These are phyloP conservation scores for Sisyra nigra DNA, from an alignment of 2,888 invertebrate genomes.

Conservation along the genomic window DNA sequence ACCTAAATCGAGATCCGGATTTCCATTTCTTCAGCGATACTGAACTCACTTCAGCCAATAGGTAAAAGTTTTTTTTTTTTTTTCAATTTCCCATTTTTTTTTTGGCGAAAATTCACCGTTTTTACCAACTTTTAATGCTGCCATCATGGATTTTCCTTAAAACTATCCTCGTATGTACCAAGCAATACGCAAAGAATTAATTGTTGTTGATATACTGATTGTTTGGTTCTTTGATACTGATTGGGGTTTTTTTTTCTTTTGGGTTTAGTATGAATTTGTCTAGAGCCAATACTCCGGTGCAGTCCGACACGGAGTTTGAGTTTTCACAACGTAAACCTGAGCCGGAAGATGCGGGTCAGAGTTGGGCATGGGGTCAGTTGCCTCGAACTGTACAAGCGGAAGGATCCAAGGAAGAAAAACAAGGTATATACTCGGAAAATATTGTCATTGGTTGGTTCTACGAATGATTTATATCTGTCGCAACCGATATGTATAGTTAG, in stretches of 20 bases:
- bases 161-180: too few relatives aligned
- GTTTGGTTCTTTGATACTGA: too few relatives aligned
- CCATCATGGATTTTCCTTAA: too few relatives aligned
- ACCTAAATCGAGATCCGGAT: constrained; percentile 39
- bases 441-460: background rate
- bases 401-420: constrained; percentile 9
- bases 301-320: constrained; percentile 92
- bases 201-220: too few relatives aligned
- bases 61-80: constrained; percentile 23
- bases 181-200: too few relatives aligned
- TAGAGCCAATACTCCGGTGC: constrained; percentile 68
- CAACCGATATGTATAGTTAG: too few relatives aligned
- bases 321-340: constrained; percentile 35
- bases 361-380: constrained; percentile 85
- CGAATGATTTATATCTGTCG: too few relatives aligned
- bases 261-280: constrained; percentile 26
- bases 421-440: constrained; percentile 9
- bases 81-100: too few relatives aligned
- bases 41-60: constrained; percentile 51
- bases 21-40: constrained; percentile 89
- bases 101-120: too few relatives aligned
- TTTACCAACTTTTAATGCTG: too few relatives aligned
- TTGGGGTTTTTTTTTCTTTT: too few relatives aligned
- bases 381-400: constrained; percentile 33
- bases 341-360: constrained; percentile 31